A percentile compares a stretch with the other conserved stretches of the same genome.
Evolutionary conservation across 2,888 invertebrate genomes (phyloP).

Genomic region (Alloplasta piceator): DNA sequence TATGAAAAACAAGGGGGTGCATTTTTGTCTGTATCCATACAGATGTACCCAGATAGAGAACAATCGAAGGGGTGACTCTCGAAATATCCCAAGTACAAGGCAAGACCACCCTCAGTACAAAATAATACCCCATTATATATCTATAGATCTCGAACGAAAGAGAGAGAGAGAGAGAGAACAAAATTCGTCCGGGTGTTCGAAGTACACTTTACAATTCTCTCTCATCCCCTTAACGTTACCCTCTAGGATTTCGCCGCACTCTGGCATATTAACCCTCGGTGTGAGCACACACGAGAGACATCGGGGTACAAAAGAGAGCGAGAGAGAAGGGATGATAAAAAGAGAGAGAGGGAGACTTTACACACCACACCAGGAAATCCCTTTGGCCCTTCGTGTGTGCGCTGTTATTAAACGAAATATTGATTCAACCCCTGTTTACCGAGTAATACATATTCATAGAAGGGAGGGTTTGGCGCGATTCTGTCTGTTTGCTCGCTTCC

Average conservation of each 20-base stretch:
- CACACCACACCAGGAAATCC: conserved; percentile 30
- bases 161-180: background rate
- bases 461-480: conserved; percentile 76
- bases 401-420: conserved; percentile 83
- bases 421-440: conserved; percentile 83
- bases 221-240: conserved; percentile 5
- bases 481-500: conserved; percentile 77
- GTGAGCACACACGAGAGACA: background rate
- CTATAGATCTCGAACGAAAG: background rate
- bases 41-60: background rate
- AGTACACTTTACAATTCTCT: background rate
- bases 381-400: conserved; percentile 70
- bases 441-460: conserved; percentile 83
- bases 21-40: background rate
- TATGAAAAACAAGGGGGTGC: background rate
- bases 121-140: conserved; percentile 4
- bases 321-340: conserved; percentile 16
- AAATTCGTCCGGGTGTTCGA: conserved; percentile 16
- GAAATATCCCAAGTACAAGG: conserved; percentile 11
- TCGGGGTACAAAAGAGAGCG: conserved; percentile 42
- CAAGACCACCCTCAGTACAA: background rate
- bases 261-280: conserved; percentile 1
- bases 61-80: conserved; percentile 13
- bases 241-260: conserved; percentile 12
- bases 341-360: conserved; percentile 41